Evolutionary conservation across 1,140 invertebrate species (phyloP).

Genomic region (Neodiprion fabricii): DNA sequence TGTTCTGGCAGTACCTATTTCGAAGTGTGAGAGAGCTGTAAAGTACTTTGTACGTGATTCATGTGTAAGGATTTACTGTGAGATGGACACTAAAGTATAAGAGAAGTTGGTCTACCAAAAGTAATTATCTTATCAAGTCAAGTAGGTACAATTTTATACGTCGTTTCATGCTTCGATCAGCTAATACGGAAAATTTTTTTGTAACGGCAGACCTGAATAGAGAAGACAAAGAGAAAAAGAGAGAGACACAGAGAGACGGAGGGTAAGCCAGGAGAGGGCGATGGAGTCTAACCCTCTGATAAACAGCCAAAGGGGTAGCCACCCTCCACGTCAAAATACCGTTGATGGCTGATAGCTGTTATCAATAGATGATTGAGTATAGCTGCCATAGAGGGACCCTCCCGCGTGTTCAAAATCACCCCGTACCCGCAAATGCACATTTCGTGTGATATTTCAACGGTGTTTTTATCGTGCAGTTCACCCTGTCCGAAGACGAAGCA

Average conservation of each 20-base stretch:
- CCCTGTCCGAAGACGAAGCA: not conserved
- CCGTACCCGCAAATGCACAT: not conserved
- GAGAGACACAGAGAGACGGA: not conserved
- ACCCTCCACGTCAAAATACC: slow-evolving; percentile 10
- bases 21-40: no score
- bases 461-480: not conserved
- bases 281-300: slow-evolving; percentile 11
- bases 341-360: slow-evolving; percentile 11
- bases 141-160: no score
- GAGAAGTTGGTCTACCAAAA: no score
- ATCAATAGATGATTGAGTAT: slow-evolving; percentile 15
- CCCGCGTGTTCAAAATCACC: not conserved
- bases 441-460: not conserved
- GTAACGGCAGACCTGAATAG: not conserved
- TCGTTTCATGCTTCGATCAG: no score
- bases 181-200: no score
- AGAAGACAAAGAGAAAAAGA: no score
- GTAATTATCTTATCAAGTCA: no score
- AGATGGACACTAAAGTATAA: no score
- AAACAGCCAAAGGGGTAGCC: slow-evolving; percentile 11
- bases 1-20: no score
- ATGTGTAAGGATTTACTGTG: no score
- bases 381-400: not conserved
- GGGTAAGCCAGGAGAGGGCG: not conserved
- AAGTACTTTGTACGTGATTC: no score